Evolutionary conservation across 53 echinoderm and acorn worm species (phyloP).

Genomic region (Stichopus horrens): DNA sequence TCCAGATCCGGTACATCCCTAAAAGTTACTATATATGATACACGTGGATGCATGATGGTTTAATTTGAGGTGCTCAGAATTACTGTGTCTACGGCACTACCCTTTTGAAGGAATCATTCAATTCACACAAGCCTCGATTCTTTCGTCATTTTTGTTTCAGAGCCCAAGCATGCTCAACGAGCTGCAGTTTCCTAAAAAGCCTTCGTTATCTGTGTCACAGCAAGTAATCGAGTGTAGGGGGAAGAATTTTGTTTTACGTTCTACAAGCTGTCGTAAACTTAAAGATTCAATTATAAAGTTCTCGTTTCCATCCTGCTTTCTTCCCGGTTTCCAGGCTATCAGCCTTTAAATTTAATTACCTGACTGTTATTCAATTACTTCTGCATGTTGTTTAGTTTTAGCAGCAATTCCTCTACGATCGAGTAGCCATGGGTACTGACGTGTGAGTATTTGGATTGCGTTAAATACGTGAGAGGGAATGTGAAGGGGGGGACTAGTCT

Average conservation of each 20-base stretch:
- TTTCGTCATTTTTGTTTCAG: too few relatives aligned
- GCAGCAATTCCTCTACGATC: slow-evolving; percentile 15
- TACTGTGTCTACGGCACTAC: too few relatives aligned
- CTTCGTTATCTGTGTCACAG: neutral
- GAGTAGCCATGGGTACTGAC: slow-evolving; percentile 4
- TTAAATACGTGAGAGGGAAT: too few relatives aligned
- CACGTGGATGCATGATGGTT: too few relatives aligned
- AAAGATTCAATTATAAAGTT: slow-evolving; percentile 25
- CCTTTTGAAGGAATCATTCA: too few relatives aligned
- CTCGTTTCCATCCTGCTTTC: slow-evolving; percentile 14
- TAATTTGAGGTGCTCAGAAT: too few relatives aligned
- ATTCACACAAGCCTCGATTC: too few relatives aligned
- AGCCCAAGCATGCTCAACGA: too few relatives aligned
- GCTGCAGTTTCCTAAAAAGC: neutral
- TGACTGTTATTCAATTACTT: slow-evolving; percentile 15
- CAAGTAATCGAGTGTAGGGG: neutral
- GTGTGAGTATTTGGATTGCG: slow-evolving; percentile 9
- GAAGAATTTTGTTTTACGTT: slow-evolving; percentile 1
- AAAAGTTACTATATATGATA: too few relatives aligned
- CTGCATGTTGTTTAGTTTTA: slow-evolving; percentile 26
- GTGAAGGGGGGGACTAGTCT: too few relatives aligned
- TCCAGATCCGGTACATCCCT: too few relatives aligned
- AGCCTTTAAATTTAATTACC: slow-evolving; percentile 22
- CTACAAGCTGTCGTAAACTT: slow-evolving; percentile 14
- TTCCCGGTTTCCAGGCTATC: neutral